Conservation (phyloP, 1,140 invertebrate species). For the Lepidostoma basale region DNA sequence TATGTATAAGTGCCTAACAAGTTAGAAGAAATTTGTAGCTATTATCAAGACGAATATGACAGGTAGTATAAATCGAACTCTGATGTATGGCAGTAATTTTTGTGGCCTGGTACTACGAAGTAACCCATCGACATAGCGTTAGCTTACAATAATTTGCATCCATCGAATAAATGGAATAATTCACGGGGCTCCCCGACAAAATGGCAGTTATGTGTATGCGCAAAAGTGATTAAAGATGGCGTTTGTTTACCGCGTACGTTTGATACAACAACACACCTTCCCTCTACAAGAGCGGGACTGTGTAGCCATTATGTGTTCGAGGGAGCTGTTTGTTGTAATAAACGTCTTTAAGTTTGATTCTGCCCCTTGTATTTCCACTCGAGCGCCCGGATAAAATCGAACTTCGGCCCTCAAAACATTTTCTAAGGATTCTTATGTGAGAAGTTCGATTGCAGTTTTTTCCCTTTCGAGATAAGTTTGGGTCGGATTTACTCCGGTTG, state of each 20-base stretch:
- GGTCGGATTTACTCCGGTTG: conserved; percentile 37
- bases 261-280: conserved; percentile 15
- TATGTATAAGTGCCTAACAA: no score
- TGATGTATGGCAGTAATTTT: no score
- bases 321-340: conserved; percentile 42
- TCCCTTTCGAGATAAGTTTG: conserved; percentile 38
- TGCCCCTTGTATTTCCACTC: conserved; percentile 44
- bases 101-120: no score
- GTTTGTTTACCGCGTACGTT: conserved; percentile 18
- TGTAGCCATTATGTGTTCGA: conserved; percentile 30
- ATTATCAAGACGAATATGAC: no score
- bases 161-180: no score
- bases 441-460: conserved; percentile 46
- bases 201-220: not conserved
- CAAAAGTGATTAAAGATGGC: conserved; percentile 23
- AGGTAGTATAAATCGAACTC: no score
- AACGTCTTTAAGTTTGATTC: conserved; percentile 47
- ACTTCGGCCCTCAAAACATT: conserved; percentile 45
- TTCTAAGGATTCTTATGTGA: conserved; percentile 46
- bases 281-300: not conserved
- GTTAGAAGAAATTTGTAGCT: no score
- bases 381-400: conserved; percentile 44
- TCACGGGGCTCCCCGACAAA: not conserved
- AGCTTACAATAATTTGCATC: no score
- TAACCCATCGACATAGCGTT: no score